These are phyloP conservation scores for Heliconius hortense DNA, from an alignment of 2,888 invertebrate species.

Conservation along the genomic window DNA sequence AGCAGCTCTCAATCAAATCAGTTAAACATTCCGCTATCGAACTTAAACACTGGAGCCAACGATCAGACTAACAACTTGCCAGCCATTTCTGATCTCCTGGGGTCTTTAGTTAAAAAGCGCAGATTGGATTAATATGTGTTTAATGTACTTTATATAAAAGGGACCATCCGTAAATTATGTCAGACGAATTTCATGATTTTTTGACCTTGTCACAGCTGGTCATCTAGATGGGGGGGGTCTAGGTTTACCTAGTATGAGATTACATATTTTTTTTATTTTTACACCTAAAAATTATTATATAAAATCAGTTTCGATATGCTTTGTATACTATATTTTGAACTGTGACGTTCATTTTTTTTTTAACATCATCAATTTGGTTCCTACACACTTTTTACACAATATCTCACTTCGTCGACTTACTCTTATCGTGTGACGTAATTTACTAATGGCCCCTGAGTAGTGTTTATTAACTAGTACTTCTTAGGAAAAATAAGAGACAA, in stretches of 20 bases:
- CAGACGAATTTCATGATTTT: neutral
- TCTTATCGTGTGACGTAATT: neutral
- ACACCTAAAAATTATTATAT: neutral
- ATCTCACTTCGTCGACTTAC: neutral
- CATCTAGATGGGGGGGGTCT: neutral
- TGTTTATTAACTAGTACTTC: neutral
- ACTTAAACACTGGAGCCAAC: conserved; percentile 82
- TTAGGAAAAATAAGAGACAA: neutral
- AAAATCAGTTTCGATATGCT: neutral
- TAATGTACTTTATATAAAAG: too few species aligned
- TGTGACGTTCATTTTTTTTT: too few species aligned
- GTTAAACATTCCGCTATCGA: conserved; percentile 71
- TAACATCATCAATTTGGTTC: too few species aligned
- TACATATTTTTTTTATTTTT: neutral
- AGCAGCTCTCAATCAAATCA: conserved; percentile 57
- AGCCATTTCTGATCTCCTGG: conserved; percentile 91
- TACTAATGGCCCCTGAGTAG: neutral
- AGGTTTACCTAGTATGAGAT: neutral
- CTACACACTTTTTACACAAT: neutral
- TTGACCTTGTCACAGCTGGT: neutral
- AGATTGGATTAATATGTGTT: conserved; percentile 79
- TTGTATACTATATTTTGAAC: neutral
- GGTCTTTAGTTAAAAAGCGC: conserved; percentile 90
- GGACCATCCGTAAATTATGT: neutral
- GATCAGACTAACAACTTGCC: conserved; percentile 89